Percentiles rank a stretch among this genome's conserved stretches.
phyloP scores from a whole-genome alignment of 1,140 invertebrate genomes.

The Drosophila equinoxialis region DNA sequence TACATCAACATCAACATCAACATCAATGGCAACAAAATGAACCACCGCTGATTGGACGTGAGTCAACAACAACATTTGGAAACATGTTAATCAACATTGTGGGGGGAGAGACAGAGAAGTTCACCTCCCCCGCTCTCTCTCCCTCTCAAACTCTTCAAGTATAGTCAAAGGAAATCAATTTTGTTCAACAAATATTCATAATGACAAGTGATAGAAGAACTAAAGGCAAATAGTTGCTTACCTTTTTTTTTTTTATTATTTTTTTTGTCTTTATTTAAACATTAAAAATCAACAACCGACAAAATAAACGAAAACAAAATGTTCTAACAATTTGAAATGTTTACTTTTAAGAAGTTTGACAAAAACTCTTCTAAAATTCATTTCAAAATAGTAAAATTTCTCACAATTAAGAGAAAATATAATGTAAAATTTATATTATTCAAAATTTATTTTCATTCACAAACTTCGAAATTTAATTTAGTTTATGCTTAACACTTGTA shows the following conservation, averaged over 20 bases:
- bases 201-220: constrained; percentile 6
- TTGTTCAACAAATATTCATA: constrained; percentile 20
- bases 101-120: not conserved
- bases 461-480: no score
- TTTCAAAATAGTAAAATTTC: no score
- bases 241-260: not conserved
- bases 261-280: not conserved
- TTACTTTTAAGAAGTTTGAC: no score
- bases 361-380: no score
- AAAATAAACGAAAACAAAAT: not conserved
- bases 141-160: not conserved
- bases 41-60: constrained; percentile 16
- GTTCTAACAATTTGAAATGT: no score
- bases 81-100: constrained; percentile 28
- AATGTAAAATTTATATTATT: no score
- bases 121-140: not conserved
- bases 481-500: no score
- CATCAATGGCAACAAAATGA: constrained; percentile 9
- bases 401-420: no score
- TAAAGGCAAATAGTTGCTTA: constrained; percentile 3
- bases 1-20: constrained; percentile 16
- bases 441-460: no score
- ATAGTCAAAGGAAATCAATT: constrained; percentile 30
- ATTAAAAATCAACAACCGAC: constrained; percentile 2
- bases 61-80: constrained; percentile 15